Percentiles rank a stretch among this genome's conserved stretches.
Evolutionary conservation across 2,113 vertebrate genomes (phyloP).

Genomic region (Cyphomyrus plagiostoma): DNA sequence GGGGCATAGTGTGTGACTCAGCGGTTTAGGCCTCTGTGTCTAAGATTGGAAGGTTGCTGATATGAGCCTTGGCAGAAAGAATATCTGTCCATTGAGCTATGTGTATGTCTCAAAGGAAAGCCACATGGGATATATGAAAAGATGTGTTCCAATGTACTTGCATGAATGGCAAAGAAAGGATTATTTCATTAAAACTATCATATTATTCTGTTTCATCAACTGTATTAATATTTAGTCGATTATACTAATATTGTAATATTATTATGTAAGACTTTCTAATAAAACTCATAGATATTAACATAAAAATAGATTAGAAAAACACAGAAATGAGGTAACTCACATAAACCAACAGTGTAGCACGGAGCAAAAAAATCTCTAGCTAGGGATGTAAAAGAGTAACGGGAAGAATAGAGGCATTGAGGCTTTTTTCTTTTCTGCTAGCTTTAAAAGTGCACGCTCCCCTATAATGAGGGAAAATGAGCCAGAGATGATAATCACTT

Average conservation of each 20-base stretch:
- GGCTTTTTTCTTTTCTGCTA: conserved; percentile 25
- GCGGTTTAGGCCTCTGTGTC: neutral
- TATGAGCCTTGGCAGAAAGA: neutral
- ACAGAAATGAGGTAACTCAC: neutral
- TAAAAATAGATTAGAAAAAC: neutral
- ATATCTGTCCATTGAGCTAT: neutral
- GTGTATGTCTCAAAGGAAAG: neutral
- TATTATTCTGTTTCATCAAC: conserved; percentile 5
- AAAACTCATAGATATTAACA: neutral
- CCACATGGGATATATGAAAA: neutral
- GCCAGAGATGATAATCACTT: conserved; percentile 50
- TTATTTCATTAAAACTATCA: neutral
- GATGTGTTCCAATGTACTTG: neutral
- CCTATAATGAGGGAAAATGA: conserved; percentile 64
- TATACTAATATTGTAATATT: neutral
- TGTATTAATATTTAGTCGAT: conserved; percentile 17
- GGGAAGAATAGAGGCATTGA: neutral
- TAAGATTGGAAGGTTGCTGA: neutral
- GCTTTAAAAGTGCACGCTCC: conserved; percentile 56
- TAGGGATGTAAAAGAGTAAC: neutral
- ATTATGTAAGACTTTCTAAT: neutral
- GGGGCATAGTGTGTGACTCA: neutral
- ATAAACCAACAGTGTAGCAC: neutral
- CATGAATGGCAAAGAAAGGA: neutral
- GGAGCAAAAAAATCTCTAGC: too few species aligned